A percentile compares a stretch with the other conserved stretches of the same genome.
Conservation (phyloP, 1,140 invertebrate genomes). For the Papilio machaon region DNA sequence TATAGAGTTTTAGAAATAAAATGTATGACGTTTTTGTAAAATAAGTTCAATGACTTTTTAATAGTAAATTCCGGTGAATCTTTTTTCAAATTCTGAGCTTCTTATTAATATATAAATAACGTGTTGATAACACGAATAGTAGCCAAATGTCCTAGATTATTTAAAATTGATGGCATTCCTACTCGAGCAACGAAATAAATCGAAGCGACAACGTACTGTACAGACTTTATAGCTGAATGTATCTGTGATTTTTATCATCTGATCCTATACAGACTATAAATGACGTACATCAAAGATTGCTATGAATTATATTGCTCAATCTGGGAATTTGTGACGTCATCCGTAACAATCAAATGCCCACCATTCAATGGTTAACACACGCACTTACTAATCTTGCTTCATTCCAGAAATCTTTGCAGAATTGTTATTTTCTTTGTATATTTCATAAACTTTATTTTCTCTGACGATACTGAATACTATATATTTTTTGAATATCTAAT, state of each 20-base stretch:
- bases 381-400: neutral
- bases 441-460: neutral
- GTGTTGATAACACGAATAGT: constrained; percentile 3
- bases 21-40: neutral
- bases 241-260: constrained; percentile 29
- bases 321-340: constrained; percentile 29
- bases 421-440: neutral
- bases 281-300: constrained; percentile 32
- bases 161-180: constrained; percentile 22
- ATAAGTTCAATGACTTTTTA: constrained; percentile 1
- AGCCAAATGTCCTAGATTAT: constrained; percentile 18
- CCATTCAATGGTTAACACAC: neutral
- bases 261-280: constrained; percentile 14
- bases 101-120: constrained; percentile 22
- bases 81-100: neutral
- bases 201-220: constrained; percentile 22
- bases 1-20: neutral
- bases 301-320: constrained; percentile 37
- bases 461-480: neutral
- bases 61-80: neutral
- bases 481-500: neutral
- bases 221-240: constrained; percentile 29
- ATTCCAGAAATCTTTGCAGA: neutral
- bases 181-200: constrained; percentile 36
- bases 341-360: constrained; percentile 6